Conservation (phyloP, 2,888 invertebrate species). For the Pammene fasciana region DNA sequence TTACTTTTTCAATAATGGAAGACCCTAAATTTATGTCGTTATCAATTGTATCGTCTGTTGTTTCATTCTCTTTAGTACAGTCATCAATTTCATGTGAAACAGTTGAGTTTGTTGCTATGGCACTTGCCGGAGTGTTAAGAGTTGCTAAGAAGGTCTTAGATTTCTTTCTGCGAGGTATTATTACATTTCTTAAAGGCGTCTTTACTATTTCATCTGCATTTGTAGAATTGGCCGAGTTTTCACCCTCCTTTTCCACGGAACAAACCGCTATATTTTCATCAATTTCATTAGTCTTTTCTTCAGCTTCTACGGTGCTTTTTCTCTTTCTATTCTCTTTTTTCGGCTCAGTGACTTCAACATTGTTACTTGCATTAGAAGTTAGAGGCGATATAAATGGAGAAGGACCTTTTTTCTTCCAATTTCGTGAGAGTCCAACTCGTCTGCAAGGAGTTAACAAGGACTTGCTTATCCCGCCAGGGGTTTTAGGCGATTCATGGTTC, state of each 20-base stretch:
- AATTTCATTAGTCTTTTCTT: conserved; percentile 11
- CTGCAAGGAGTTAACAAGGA: conserved; percentile 80
- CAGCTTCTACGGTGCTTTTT: conserved; percentile 47
- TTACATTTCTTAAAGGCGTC: conserved; percentile 60
- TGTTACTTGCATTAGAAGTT: conserved; percentile 43
- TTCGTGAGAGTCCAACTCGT: conserved; percentile 79
- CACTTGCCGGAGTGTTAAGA: conserved; percentile 45
- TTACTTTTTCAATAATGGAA: conserved; percentile 1
- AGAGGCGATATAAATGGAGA: conserved; percentile 76
- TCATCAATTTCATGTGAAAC: conserved; percentile 24
- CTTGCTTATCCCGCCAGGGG: conserved; percentile 79
- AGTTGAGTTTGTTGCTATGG: conserved; percentile 9
- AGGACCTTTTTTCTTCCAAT: conserved; percentile 66
- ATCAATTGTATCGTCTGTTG: background rate
- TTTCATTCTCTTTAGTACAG: conserved; percentile 23
- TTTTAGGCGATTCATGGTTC: conserved; percentile 69
- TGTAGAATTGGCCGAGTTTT: conserved; percentile 30
- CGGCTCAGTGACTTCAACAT: conserved; percentile 48
- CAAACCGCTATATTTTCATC: background rate
- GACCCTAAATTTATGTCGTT: background rate
- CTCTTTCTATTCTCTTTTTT: conserved; percentile 58
- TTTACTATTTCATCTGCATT: conserved; percentile 38
- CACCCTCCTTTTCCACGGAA: conserved; percentile 47
- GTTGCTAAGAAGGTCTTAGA: conserved; percentile 58
- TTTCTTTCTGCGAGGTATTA: conserved; percentile 60